Evolutionary conservation across 2,888 invertebrate genomes (phyloP), one percentile per base, ranked within the genome.

Genomic region (Leistus spinibarbis): DNA sequence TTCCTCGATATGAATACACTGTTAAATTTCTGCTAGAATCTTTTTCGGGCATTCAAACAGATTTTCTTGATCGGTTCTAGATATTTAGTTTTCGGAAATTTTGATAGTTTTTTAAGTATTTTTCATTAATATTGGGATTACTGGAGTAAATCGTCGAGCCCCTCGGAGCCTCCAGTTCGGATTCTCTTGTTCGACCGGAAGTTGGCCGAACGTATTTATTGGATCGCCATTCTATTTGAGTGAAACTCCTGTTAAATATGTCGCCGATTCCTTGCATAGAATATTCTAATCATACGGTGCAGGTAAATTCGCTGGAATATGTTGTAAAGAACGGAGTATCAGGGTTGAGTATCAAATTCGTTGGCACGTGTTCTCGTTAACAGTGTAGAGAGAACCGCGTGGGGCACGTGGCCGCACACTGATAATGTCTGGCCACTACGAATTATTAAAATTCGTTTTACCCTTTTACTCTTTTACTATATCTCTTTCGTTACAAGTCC

Each of bases 391-490:
- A 13, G 40, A 40, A 40, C 1, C 60, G 5, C 3, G 22, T 4
- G 53, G 73, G 60, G 67, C 73, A 67, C 67, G 73, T 73, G 73
- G 73, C 73, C 67, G 65, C 24, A 60, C 66, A 67, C 73, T 73
- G 83, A 83, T 83, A 83, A 82, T 80, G 83, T 83, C 82, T 80
- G 79, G 79, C 79, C 79, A 75, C 80, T 79, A 80, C 80, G 81
- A 83, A 83, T 83, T 83, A 83, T 83, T 83, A 83, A 83, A 83
- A 83, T 81, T 82, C 81, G 81, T 79, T 80, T 79, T 78, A 82
- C 82, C 83, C 82, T 82, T 77, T 83, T 82, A 82, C 82, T 82
- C 81, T 82, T 81, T 81, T 81, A 80, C 80, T 82, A 82, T 83
- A 83, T 82, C 81, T 83, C 83, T 83, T 82, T 82, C 72, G 73